Evolutionary conservation across 2,797 vertebrate genomes (phyloP).

Genomic region (Cuniculus paca): DNA sequence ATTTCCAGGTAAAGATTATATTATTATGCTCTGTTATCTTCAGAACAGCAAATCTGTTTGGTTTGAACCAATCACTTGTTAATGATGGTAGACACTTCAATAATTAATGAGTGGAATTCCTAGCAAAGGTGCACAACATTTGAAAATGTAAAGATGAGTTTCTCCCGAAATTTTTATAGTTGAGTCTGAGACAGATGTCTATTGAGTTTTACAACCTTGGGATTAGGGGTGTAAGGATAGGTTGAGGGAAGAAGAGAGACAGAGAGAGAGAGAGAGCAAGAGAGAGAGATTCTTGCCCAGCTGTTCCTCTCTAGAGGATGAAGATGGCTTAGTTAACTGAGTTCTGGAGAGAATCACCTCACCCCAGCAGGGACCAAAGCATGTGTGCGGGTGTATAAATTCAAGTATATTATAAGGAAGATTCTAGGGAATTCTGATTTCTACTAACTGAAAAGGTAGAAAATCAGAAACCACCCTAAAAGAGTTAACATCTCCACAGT

Average conservation of each 20-base stretch:
- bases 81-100: conserved; percentile 6
- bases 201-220: conserved; percentile 31
- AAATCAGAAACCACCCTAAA: conserved; percentile 62
- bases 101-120: not conserved
- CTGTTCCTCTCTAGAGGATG: not conserved
- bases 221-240: accelerated
- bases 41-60: not conserved
- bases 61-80: conserved; percentile 35
- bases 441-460: not conserved
- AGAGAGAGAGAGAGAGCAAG: too few species aligned
- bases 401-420: not conserved
- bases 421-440: not conserved
- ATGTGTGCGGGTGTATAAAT: not conserved
- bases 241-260: too few species aligned
- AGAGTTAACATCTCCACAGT: conserved; percentile 74
- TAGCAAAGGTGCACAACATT: not conserved
- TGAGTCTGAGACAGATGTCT: conserved; percentile 31
- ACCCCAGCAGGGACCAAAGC: not conserved
- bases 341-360: conserved; percentile 12
- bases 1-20: not conserved
- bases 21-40: not conserved
- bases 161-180: not conserved
- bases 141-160: not conserved
- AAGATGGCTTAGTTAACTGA: not conserved
- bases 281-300: not conserved